These are phyloP conservation scores for Zelostemma sp. DNA, from an alignment of 1,140 invertebrate species.

Conservation along the genomic window DNA sequence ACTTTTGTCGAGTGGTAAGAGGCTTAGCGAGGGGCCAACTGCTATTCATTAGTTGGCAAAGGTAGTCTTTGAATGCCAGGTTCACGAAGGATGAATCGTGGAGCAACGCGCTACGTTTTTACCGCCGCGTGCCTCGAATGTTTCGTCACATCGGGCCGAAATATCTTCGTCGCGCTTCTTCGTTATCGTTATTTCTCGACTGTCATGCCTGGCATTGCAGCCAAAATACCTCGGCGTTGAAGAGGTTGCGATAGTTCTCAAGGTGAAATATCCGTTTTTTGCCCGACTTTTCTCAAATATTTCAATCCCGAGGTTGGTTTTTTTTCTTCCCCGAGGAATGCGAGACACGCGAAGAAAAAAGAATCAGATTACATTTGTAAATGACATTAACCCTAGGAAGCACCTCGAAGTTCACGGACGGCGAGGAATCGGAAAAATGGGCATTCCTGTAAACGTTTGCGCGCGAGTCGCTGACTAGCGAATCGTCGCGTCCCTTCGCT, in stretches of 20 bases:
- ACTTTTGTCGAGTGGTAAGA: conserved; percentile 10
- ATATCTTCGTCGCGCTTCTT: conserved; percentile 38
- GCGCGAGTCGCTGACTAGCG: conserved; percentile 37
- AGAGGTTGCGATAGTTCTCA: too few species aligned
- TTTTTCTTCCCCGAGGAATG: too few species aligned
- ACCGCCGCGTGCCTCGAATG: conserved; percentile 30
- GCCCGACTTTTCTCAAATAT: too few species aligned
- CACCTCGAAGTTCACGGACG: not conserved
- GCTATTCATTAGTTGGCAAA: conserved; percentile 20
- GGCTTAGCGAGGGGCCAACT: conserved; percentile 13
- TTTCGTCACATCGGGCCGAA: conserved; percentile 35
- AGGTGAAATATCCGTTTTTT: too few species aligned
- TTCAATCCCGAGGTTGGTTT: too few species aligned
- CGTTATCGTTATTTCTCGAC: conserved; percentile 25
- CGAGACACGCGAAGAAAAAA: too few species aligned
- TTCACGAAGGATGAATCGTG: conserved; percentile 22
- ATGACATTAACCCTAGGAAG: conserved; percentile 20
- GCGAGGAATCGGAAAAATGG: conserved; percentile 26
- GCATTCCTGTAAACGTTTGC: conserved; percentile 46
- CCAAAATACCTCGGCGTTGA: not conserved
- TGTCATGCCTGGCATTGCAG: conserved; percentile 17
- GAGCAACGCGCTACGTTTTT: conserved; percentile 29
- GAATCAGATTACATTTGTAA: too few species aligned
- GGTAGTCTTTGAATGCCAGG: conserved; percentile 21
- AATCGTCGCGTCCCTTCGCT: conserved; percentile 42